phyloP scores from a whole-genome alignment of 2,113 vertebrate species.

The Daboia siamensis region DNA sequence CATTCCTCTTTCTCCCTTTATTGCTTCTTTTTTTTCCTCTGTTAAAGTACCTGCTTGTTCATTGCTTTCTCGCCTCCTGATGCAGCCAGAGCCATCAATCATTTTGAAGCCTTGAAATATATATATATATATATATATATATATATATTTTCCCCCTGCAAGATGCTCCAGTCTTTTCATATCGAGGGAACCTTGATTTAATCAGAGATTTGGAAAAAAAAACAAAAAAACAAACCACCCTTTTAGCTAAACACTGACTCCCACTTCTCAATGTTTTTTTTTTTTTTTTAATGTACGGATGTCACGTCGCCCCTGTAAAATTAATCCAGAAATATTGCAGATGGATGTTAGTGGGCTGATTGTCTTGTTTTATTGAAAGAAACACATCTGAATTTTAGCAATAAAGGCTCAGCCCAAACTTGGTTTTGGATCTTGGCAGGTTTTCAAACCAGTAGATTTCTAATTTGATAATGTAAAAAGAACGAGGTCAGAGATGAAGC shows the following conservation, averaged over 20 bases:
- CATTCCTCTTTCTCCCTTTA: background rate
- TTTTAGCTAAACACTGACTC: conserved; percentile 38
- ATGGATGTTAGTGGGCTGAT: background rate
- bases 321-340: conserved; percentile 43
- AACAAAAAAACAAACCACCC: too few relatives aligned
- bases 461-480: conserved; percentile 63
- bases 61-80: conserved; percentile 35
- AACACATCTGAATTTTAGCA: conserved; percentile 35
- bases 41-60: conserved; percentile 21
- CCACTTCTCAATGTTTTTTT: background rate
- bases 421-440: conserved; percentile 44
- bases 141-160: conserved; percentile 47
- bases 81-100: conserved; percentile 40
- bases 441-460: conserved; percentile 35
- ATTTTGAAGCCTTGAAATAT: conserved; percentile 47
- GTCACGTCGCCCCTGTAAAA: conserved; percentile 45
- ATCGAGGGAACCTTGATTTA: conserved; percentile 52
- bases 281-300: conserved; percentile 28
- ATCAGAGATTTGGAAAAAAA: conserved; percentile 56
- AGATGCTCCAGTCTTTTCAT: conserved; percentile 49
- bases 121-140: background rate
- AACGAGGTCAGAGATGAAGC: conserved; percentile 46
- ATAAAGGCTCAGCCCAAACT: conserved; percentile 11
- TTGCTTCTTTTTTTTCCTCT: background rate
- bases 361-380: conserved; percentile 38